Evolutionary conservation across 2,888 invertebrate genomes (phyloP).

Genomic region (Drosophila pullipes): DNA sequence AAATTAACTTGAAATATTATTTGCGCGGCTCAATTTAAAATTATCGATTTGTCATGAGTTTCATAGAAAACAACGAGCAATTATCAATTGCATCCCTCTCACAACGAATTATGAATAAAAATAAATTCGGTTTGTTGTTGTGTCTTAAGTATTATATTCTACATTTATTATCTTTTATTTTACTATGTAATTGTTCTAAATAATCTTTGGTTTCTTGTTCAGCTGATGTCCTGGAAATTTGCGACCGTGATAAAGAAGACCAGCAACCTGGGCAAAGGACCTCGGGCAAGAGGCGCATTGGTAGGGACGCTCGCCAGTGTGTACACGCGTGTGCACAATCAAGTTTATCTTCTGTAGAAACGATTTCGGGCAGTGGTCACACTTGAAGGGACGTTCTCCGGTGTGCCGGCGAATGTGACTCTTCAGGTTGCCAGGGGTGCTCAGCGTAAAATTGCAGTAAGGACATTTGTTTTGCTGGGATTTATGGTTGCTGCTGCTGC

Average conservation of each 20-base stretch:
- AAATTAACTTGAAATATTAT: not conserved
- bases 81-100: not conserved
- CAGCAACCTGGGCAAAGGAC: not conserved
- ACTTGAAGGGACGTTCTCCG: constrained; percentile 31
- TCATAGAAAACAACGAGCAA: not conserved
- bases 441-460: not conserved
- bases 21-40: not conserved
- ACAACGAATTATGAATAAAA: not conserved
- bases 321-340: constrained; percentile 21
- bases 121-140: not conserved
- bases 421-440: constrained; percentile 18
- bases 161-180: not conserved
- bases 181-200: not conserved
- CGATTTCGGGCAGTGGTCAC: constrained; percentile 10
- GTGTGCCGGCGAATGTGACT: constrained; percentile 30
- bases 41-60: not conserved
- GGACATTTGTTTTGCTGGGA: not conserved
- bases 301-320: constrained; percentile 33
- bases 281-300: constrained; percentile 5
- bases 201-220: not conserved
- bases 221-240: not conserved
- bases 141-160: not conserved
- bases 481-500: too few species aligned
- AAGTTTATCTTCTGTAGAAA: constrained; percentile 6
- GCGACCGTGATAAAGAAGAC: constrained; percentile 2